Evolutionary conservation across 1,140 invertebrate genomes (phyloP).

Genomic region (Zaprionus ornatus): DNA sequence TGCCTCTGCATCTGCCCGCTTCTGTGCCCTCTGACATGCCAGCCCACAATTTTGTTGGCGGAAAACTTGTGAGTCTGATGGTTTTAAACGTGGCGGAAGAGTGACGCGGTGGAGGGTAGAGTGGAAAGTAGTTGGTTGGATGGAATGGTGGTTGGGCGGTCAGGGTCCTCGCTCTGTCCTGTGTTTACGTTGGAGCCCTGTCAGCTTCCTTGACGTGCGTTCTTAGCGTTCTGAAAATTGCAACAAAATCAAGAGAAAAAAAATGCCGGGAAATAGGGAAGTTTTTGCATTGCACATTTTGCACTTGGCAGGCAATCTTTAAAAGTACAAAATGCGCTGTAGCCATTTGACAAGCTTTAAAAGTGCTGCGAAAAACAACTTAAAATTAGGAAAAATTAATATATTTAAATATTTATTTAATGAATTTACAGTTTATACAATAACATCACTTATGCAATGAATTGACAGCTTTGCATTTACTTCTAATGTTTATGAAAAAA

Average conservation of each 20-base stretch:
- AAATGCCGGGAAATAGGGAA: conserved; percentile 22
- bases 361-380: background rate
- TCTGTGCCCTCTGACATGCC: background rate
- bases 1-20: background rate
- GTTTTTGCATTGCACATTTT: conserved; percentile 16
- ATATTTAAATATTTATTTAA: too few relatives aligned
- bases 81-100: conserved; percentile 3
- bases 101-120: background rate
- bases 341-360: background rate
- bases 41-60: conserved; percentile 17
- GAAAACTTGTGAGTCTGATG: conserved; percentile 8
- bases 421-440: too few relatives aligned
- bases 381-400: too few relatives aligned
- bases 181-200: conserved; percentile 28
- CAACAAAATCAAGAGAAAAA: conserved; percentile 50
- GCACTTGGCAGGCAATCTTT: background rate
- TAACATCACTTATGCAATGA: too few relatives aligned
- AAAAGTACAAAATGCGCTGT: background rate
- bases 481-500: too few relatives aligned
- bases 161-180: background rate
- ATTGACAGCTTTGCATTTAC: too few relatives aligned
- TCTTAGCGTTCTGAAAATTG: conserved; percentile 45
- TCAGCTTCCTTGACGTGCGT: conserved; percentile 50
- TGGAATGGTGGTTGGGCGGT: background rate
- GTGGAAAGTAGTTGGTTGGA: background rate